Percentiles rank a stretch among this genome's conserved stretches.
Evolutionary conservation across 2,797 vertebrate species (phyloP).

Genomic region (Gymnoscopelus braueri): DNA sequence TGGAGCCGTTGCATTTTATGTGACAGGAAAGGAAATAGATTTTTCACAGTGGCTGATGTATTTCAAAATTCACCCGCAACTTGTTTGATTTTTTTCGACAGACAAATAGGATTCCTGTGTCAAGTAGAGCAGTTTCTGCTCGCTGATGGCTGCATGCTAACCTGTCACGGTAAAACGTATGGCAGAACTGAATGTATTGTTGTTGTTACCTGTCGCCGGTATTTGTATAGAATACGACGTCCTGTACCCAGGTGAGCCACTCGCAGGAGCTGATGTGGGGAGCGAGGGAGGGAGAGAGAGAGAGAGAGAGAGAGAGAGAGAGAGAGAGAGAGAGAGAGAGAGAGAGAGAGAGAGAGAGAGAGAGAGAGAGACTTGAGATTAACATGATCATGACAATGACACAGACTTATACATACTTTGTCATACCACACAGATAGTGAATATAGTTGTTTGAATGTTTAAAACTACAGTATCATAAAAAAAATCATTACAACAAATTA

Average conservation of each 20-base stretch:
- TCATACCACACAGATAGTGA: neutral
- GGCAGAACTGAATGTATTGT: no score
- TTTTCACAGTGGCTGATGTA: no score
- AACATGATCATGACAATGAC: no score
- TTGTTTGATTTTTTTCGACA: no score
- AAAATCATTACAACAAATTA: no score
- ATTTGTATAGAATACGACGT: conserved; percentile 94
- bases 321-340: neutral
- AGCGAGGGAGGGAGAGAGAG: neutral
- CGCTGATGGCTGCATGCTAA: no score
- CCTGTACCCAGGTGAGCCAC: conserved; percentile 95
- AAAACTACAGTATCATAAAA: no score
- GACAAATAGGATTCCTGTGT: no score
- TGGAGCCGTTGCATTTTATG: neutral
- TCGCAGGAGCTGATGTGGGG: conserved; percentile 85
- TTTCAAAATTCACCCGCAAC: no score
- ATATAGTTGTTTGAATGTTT: neutral
- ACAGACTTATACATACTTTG: neutral
- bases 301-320: neutral
- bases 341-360: conserved; percentile 1
- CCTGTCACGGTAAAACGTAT: no score
- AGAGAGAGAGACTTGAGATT: neutral
- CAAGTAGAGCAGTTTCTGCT: no score
- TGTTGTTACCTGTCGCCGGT: conserved; percentile 79
- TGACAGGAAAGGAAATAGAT: no score